Percentiles rank a stretch among this genome's conserved stretches.
Evolutionary conservation across 2,888 invertebrate species (phyloP).

Genomic region (Lepidonotus clava): DNA sequence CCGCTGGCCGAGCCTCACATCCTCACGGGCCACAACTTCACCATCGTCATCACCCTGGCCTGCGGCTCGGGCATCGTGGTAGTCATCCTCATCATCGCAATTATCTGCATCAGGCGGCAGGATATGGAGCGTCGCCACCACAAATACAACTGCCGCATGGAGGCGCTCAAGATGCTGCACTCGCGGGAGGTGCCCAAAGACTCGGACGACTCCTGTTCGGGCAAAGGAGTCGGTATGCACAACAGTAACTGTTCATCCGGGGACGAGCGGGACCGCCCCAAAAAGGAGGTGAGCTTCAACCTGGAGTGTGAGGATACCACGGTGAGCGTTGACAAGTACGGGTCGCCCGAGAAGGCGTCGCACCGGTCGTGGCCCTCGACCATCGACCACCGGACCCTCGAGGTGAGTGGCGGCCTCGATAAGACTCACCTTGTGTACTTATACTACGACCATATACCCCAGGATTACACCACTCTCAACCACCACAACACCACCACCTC

Average conservation of each 20-base stretch:
- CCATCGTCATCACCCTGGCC: constrained; percentile 56
- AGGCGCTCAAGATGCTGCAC: constrained; percentile 57
- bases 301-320: constrained; percentile 54
- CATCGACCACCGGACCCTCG: constrained; percentile 57
- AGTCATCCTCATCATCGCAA: constrained; percentile 53
- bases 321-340: constrained; percentile 47
- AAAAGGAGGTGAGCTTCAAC: constrained; percentile 61
- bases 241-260: constrained; percentile 55
- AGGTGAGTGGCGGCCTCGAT: constrained; percentile 47
- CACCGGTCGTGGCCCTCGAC: constrained; percentile 56
- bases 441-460: constrained; percentile 43
- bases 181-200: constrained; percentile 50
- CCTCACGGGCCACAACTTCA: constrained; percentile 56
- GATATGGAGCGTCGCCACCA: constrained; percentile 51
- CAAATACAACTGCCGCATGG: constrained; percentile 57
- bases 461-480: constrained; percentile 16
- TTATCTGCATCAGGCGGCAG: constrained; percentile 52
- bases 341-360: constrained; percentile 19
- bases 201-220: constrained; percentile 43
- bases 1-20: constrained; percentile 51
- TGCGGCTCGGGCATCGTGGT: constrained; percentile 56
- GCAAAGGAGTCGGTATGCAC: constrained; percentile 47
- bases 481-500: neutral
- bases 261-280: constrained; percentile 51
- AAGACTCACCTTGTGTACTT: constrained; percentile 30